Percentiles rank a stretch among this genome's conserved stretches.
These are phyloP conservation scores for Ptilorrhoa leucosticta DNA, from an alignment of 2,113 vertebrate species.

Conservation along the genomic window DNA sequence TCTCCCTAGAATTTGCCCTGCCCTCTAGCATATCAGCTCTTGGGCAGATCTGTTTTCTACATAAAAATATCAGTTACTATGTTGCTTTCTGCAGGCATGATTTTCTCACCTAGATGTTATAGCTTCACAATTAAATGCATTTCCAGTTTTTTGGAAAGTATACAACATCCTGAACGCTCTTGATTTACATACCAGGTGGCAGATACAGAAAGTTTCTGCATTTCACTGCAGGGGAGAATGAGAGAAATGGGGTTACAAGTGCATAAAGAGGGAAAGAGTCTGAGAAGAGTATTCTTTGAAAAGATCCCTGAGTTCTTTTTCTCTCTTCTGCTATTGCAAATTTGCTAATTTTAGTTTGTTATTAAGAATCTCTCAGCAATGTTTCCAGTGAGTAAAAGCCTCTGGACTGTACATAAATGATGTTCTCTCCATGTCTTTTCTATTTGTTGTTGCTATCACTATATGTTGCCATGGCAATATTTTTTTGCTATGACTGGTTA, in stretches of 20 bases:
- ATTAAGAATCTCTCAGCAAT: background rate
- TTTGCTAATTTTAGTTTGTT: conserved; percentile 25
- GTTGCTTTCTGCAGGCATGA: background rate
- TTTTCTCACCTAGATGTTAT: conserved; percentile 17
- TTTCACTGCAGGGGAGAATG: background rate
- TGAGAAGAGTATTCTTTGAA: background rate
- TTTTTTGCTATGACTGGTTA: background rate
- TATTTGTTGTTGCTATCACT: conserved; percentile 8
- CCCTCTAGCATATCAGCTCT: background rate
- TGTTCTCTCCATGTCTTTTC: background rate
- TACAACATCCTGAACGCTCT: background rate
- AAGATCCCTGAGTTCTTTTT: background rate
- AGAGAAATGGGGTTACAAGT: background rate
- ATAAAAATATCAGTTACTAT: background rate
- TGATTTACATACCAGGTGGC: conserved; percentile 13
- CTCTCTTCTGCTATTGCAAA: background rate
- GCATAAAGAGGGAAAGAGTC: background rate
- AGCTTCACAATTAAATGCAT: conserved; percentile 14
- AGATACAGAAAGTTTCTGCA: background rate
- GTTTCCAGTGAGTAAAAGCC: background rate
- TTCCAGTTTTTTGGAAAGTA: conserved; percentile 27
- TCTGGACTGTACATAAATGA: background rate
- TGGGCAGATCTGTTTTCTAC: background rate
- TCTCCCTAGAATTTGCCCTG: background rate
- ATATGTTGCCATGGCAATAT: conserved; percentile 16